Base-by-base conservation (phyloP, 2,888 invertebrate genomes). In the Himalopsyche anomala region DNA sequence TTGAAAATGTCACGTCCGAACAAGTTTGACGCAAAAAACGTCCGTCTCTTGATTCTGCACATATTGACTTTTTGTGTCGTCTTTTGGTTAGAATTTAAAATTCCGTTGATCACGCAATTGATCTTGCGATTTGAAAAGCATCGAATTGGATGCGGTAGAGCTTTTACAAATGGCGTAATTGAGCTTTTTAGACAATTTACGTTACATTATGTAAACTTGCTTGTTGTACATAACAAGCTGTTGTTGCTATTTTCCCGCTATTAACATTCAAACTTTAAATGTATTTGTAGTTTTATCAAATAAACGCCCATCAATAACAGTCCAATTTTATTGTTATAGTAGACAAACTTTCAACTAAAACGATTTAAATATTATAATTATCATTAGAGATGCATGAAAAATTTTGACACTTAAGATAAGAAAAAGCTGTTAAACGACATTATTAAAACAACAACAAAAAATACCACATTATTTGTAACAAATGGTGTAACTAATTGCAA, bases 101-200 rank as follows among this genome's bases (percentile, higher is more conserved):
- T 62, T 62, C 62, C 62, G 62, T 62, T 62, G 62, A 62, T 62
- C 62, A 62, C 62, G 62, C 62, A 62, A 62, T 62, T 62, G 62
- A 28, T 62, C 62, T 62, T 62, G 62, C 62, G 62, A 62, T 62
- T 62, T 62, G 62, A 62, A 62, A 62, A 28, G 62, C 19, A 3
- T 62, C 62, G 11, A 19, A 17, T 56, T 56, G 9, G 56, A 56
- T 19, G n/a, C 56, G 56, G 19, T 19, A 4, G 28, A 62, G 62
- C 62, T 62, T 62, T 62, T 62, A 19, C 28, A 62, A 62, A 62
- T 62, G 62, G 19, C n/a, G 62, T 62, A 62, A 62, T 62, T 62
- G 62, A 62, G 62, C 62, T 19, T 62, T 62, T 62, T 62, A 9
- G 19, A 19, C 62, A 19, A 62, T 62, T 62, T 62, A 62, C 28